Base-by-base conservation (phyloP, 2,888 invertebrate species). In the Napeogenes inachia region DNA sequence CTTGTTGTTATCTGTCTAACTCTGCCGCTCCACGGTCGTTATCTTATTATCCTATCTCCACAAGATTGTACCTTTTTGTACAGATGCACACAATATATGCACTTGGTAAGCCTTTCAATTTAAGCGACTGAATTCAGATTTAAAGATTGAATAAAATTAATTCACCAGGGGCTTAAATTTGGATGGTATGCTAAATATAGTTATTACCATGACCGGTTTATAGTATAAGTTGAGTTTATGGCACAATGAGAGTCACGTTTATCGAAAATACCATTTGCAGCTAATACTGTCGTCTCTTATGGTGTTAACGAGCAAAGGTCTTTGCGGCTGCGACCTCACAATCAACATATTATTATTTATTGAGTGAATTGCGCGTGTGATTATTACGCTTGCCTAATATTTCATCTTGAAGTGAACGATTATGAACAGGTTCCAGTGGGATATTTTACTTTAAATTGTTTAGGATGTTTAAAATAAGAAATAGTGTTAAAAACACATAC, bases 1-100 rank as follows among this genome's bases (percentile, higher is more conserved):
- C 84, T 82, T 83, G 87, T 88, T 88, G 89, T 88, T 89, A 84
- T 86, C 86, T 81, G 76, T 86, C 86, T 85, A 83, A 81, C 80
- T 80, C 76, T 74, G 78, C 80, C 85, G 86, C 81, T 85, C 80
- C 82, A 82, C 82, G 87, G 82, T 89, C 83, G 87, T 89, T 89
- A 90, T 89, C 89, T 89, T 89, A 89, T 90, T 90, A 89, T 86
- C 87, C 88, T 88, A 89, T 89, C 89, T 85, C 78, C 79, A 74
- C 74, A 78, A 85, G 87, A 88, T 88, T 87, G 82, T 85, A 78
- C 84, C 85, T 88, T 88, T 89, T 89, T 89, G 84, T 77, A 70
- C 73, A 69, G 70, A 72, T 72, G 71, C 70, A 69, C 66, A 69
- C 72, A 70, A 73, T 74, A 71, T 73, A 75, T 71, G 71, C 71